Evolutionary conservation across 2,797 vertebrate genomes (phyloP).

Genomic region (Myotis myotis): DNA sequence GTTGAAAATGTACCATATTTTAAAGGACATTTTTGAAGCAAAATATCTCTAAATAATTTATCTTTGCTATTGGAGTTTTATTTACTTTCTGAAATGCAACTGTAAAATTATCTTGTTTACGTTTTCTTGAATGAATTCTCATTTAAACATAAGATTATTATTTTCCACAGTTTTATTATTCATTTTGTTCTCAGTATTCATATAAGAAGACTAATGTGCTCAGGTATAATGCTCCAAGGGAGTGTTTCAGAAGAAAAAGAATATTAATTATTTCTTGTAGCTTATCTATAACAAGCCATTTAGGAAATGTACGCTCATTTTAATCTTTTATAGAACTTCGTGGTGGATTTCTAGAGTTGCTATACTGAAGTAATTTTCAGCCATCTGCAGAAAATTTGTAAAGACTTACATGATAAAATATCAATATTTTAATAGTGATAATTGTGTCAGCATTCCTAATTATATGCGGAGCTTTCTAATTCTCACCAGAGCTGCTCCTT

Average conservation of each 20-base stretch:
- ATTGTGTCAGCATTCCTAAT: constrained; percentile 60
- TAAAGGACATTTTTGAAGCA: constrained; percentile 30
- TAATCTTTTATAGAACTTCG: constrained; percentile 22
- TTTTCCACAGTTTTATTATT: constrained; percentile 38
- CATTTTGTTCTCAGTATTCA: constrained; percentile 1
- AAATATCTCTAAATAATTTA: not conserved
- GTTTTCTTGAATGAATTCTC: constrained; percentile 26
- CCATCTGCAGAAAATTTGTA: constrained; percentile 23
- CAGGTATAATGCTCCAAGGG: not conserved
- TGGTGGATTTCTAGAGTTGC: not conserved
- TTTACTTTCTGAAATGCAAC: constrained; percentile 28
- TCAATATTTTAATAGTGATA: constrained; percentile 52
- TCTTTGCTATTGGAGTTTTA: constrained; percentile 30
- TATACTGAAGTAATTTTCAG: constrained; percentile 35
- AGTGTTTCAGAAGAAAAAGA: constrained; percentile 37
- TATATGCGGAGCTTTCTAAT: constrained; percentile 24
- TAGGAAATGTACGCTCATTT: constrained; percentile 20
- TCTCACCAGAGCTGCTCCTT: constrained; percentile 36
- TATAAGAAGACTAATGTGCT: constrained; percentile 35
- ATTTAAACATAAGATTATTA: not conserved
- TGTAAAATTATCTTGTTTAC: not conserved
- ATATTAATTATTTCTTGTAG: constrained; percentile 39
- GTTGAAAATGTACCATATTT: not conserved
- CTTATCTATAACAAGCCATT: constrained; percentile 48
- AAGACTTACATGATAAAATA: constrained; percentile 34